Conservation (phyloP, 2,113 vertebrate species). For the Cavia porcellus region DNA sequence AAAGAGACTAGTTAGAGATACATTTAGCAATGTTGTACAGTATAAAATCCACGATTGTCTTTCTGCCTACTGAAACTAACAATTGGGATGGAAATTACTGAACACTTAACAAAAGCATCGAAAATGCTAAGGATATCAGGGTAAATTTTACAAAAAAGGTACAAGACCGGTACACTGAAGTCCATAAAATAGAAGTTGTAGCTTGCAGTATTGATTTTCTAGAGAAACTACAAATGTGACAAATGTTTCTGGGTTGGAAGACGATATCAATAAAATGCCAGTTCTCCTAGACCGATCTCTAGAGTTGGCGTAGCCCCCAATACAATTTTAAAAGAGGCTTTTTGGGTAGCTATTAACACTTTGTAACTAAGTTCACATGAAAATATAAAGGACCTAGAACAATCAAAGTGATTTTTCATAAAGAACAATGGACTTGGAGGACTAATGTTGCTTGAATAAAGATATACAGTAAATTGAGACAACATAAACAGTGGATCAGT, state of each 20-base stretch:
- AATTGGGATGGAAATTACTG: not conserved
- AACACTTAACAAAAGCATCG: not conserved
- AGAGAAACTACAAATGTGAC: not conserved
- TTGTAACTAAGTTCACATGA: not conserved
- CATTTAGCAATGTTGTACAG: not conserved
- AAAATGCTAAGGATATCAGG: not conserved
- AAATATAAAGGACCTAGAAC: not conserved
- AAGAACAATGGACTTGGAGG: not conserved
- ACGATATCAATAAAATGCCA: not conserved
- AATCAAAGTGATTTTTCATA: not conserved
- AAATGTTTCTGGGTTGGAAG: not conserved
- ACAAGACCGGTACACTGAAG: not conserved
- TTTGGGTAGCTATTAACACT: not conserved
- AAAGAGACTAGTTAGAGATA: not conserved
- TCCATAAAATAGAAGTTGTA: not conserved
- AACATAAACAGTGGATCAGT: not conserved
- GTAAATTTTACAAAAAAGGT: not conserved
- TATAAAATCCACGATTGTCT: not conserved
- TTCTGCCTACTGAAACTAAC: not conserved
- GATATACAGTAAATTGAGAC: not conserved
- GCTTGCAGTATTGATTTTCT: not conserved
- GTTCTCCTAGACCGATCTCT: not conserved
- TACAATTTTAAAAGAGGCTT: not conserved
- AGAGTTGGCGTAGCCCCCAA: not conserved
- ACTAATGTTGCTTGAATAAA: not conserved